Percentiles rank a stretch among this genome's conserved stretches.
Evolutionary conservation across 2,113 vertebrate genomes (phyloP).

Genomic region (Probosciger aterrimus): DNA sequence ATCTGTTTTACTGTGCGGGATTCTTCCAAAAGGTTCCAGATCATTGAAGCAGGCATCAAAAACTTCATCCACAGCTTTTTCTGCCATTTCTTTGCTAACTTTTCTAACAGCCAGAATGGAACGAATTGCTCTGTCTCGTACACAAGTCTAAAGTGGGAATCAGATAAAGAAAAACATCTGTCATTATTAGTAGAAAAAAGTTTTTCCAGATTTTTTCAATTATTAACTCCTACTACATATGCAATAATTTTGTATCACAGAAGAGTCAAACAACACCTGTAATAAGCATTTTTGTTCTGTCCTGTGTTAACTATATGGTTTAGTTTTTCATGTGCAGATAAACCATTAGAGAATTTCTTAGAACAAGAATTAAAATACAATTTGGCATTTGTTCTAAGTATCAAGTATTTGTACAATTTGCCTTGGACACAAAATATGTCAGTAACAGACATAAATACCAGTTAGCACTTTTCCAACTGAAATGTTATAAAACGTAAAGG

Average conservation of each 20-base stretch:
- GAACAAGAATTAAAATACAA: background rate
- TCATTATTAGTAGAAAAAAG: background rate
- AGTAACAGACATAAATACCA: background rate
- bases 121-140: constrained; percentile 86
- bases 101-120: constrained; percentile 93
- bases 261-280: background rate
- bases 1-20: constrained; percentile 85
- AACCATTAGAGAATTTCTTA: background rate
- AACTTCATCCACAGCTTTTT: constrained; percentile 90
- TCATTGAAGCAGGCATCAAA: constrained; percentile 94
- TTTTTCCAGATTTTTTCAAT: background rate
- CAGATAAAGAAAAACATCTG: background rate
- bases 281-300: background rate
- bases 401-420: background rate
- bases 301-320: background rate
- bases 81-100: constrained; percentile 81
- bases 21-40: constrained; percentile 90
- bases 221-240: background rate
- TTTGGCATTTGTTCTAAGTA: background rate
- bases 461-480: background rate
- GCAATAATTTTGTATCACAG: background rate
- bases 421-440: background rate
- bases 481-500: background rate
- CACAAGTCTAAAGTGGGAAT: constrained; percentile 80
- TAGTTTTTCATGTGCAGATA: background rate